Evolutionary conservation across 1,140 invertebrate genomes (phyloP), one percentile per base, ranked within the genome.

Genomic region (Pararge aegeria): DNA sequence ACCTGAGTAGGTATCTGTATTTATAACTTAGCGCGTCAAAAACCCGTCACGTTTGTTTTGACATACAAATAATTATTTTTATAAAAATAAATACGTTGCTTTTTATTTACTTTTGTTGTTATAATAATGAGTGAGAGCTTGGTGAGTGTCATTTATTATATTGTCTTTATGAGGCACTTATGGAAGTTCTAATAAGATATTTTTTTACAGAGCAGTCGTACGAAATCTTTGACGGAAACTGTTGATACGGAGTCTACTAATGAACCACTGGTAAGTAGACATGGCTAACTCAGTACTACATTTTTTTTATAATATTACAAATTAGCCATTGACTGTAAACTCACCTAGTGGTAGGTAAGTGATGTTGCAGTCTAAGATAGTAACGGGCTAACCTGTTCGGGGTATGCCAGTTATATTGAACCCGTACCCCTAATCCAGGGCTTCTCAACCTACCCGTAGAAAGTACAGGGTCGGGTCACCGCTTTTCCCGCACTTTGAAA

Each of bases 41-140:
- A 42, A 42, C 16, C 15, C 5, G 5, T 19, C 38, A 42, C 16
- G 15, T 18, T 42, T 37, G 49, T 52, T 52, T 51, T 59, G 48
- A 51, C 16, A 52, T 29, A 4, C 40, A 59, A 40, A 53, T 16
- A 34, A 53, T 5, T 5, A 46, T 30, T 52, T 59, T 38, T 27
- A 29, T 19, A 49, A 46, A 20, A 10, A 18, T 46, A 46, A 15
- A 7, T 46, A 13, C 15, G 15, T 24, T 29, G 15, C 19, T 49
- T 49, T 29, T 7, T 15, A 7, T 15, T 49, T 10, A 49, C 13
- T 27, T 49, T 27, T 49, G 12, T 49, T 49, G n/a, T 2, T 20
- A 49, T 49, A 20, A 49, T 29, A 53, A 83, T 83, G 80, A 81
- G 69, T 48, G 76, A 80, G 48, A 80, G 68, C 50, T 64, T 54